Percentiles rank a stretch among this genome's conserved stretches.
Conservation (phyloP, 1,140 invertebrate genomes). For the Drosophila baimaii region DNA sequence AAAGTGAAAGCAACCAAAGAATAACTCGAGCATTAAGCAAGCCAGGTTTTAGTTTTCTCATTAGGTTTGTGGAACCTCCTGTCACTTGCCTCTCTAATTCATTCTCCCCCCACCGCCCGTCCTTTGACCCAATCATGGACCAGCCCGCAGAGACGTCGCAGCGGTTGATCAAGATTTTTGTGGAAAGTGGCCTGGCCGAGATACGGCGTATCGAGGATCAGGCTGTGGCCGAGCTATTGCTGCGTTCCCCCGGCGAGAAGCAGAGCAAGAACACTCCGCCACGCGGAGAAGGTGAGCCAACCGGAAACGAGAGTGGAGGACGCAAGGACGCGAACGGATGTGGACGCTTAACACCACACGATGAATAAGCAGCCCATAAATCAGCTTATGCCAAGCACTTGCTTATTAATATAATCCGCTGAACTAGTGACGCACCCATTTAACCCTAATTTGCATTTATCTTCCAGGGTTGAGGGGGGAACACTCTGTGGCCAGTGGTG, state of each 20-base stretch:
- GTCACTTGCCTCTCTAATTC: not conserved
- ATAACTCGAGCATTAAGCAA: constrained; percentile 14
- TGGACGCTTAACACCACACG: constrained; percentile 58
- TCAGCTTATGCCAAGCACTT: constrained; percentile 76
- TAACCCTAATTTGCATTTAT: constrained; percentile 83
- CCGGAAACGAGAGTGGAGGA: not conserved
- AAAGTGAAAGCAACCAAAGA: constrained; percentile 21
- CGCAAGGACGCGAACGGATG: not conserved
- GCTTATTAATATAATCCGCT: constrained; percentile 79
- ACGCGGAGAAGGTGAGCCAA: not conserved
- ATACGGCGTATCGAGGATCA: constrained; percentile 34
- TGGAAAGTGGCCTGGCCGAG: constrained; percentile 25
- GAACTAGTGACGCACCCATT: constrained; percentile 48
- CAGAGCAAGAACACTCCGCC: not conserved
- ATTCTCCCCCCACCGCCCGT: too few species aligned
- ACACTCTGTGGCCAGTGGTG: constrained; percentile 38
- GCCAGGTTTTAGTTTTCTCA: constrained; percentile 22
- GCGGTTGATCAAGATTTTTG: constrained; percentile 25
- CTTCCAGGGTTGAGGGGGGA: constrained; percentile 48
- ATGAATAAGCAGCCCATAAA: constrained; percentile 78
- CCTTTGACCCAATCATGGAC: not conserved
- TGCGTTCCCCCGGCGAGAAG: constrained; percentile 5
- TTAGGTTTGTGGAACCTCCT: not conserved
- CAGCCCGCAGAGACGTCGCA: not conserved
- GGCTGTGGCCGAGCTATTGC: constrained; percentile 9